Conservation (phyloP, 2,797 vertebrate species). For the Novumbra hubbsi region DNA sequence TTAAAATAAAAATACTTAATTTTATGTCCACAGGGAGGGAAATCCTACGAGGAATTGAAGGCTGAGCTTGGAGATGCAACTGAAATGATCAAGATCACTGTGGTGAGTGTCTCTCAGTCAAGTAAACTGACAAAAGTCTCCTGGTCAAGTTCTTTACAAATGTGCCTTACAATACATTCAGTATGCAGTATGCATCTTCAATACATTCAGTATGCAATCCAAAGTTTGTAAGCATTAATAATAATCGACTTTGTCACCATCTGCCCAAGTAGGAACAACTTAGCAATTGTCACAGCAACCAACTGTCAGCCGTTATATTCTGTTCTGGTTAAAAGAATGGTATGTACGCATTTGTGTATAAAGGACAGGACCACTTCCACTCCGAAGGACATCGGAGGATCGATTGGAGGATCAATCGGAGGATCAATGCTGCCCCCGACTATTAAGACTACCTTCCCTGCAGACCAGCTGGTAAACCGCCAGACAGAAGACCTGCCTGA, state of each 20-base stretch:
- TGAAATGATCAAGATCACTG: slow-evolving; percentile 65
- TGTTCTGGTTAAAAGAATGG: neutral
- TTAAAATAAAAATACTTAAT: neutral
- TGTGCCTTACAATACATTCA: neutral
- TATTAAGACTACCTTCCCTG: slow-evolving; percentile 62
- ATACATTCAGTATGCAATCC: neutral
- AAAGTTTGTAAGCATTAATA: neutral
- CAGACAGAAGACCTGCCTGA: slow-evolving; percentile 69
- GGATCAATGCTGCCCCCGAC: slow-evolving; percentile 16
- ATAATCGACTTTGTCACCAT: neutral
- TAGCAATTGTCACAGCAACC: neutral
- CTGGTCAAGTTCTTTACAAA: neutral
- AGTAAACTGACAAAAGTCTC: neutral
- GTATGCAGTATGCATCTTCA: neutral
- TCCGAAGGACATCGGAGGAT: slow-evolving; percentile 13
- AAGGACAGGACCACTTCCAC: slow-evolving; percentile 47
- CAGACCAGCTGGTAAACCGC: slow-evolving; percentile 73
- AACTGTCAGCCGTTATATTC: neutral
- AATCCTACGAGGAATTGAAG: slow-evolving; percentile 78
- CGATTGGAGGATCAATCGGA: slow-evolving; percentile 10
- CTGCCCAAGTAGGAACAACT: neutral
- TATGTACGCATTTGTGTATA: slow-evolving; percentile 8
- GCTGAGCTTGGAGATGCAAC: slow-evolving; percentile 69
- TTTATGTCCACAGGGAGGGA: slow-evolving; percentile 66
- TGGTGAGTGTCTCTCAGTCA: slow-evolving; percentile 64